These are phyloP conservation scores for Ceyx melanurus DNA, from an alignment of 2,113 vertebrate species.

Conservation along the genomic window DNA sequence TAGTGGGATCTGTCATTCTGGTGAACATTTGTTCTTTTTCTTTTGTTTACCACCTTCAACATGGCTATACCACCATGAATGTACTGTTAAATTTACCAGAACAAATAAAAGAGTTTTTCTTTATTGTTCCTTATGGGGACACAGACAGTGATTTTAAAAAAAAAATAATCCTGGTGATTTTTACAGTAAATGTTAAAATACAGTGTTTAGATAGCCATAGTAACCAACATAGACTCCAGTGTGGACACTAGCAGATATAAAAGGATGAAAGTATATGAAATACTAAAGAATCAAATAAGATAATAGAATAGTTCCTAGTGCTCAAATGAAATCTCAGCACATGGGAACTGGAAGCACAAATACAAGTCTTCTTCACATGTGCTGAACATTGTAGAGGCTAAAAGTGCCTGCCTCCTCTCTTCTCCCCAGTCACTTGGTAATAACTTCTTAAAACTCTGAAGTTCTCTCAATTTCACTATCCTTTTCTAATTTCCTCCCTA, in stretches of 20 bases:
- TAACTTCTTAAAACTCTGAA: neutral
- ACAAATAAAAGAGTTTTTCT: neutral
- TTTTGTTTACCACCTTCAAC: neutral
- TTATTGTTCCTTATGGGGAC: neutral
- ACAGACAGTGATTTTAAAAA: neutral
- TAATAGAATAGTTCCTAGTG: neutral
- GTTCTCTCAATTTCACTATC: neutral
- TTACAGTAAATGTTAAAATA: neutral
- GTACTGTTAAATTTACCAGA: neutral
- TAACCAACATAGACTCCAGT: neutral
- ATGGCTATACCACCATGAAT: neutral
- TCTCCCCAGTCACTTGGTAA: neutral
- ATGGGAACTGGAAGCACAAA: neutral
- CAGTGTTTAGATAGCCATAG: neutral
- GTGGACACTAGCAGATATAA: neutral
- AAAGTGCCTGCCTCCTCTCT: neutral
- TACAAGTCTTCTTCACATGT: neutral
- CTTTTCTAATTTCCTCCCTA: neutral
- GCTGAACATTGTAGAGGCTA: neutral
- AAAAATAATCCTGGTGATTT: neutral
- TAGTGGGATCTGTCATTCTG: neutral
- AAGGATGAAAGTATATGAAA: neutral
- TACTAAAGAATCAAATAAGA: neutral
- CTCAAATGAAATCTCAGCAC: neutral
- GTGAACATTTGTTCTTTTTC: neutral